Conservation (phyloP, 2,888 invertebrate genomes). For the Odontomyia ornata region DNA sequence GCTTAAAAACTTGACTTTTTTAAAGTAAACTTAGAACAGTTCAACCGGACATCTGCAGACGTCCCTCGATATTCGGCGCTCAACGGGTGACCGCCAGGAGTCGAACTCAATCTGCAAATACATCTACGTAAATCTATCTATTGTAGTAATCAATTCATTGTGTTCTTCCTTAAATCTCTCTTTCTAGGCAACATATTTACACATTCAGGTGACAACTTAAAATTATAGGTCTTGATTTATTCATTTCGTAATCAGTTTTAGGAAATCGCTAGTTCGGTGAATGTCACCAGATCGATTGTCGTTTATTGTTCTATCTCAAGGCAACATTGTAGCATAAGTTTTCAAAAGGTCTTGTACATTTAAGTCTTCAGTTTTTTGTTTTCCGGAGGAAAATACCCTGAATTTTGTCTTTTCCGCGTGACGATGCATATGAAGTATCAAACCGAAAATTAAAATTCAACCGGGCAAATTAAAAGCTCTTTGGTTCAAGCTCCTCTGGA, state of each 20-base stretch:
- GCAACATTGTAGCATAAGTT: slow-evolving; percentile 20
- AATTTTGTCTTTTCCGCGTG: no score
- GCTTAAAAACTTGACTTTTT: slow-evolving; percentile 19
- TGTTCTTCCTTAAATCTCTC: neutral
- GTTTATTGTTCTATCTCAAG: slow-evolving; percentile 15
- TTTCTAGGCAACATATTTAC: neutral
- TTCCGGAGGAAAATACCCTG: no score
- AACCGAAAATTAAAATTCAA: no score
- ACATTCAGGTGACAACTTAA: neutral
- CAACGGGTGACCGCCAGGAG: neutral
- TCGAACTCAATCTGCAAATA: slow-evolving; percentile 26
- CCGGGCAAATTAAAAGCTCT: no score
- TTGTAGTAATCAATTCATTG: neutral
- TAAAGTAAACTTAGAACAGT: slow-evolving; percentile 42
- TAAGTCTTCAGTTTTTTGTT: no score
- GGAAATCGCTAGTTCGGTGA: neutral
- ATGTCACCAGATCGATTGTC: neutral
- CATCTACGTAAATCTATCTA: neutral
- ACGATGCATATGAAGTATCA: no score
- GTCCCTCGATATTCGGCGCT: neutral
- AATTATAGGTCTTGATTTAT: neutral
- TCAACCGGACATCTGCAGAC: slow-evolving; percentile 35
- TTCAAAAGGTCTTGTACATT: no score
- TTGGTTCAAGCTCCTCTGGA: no score
- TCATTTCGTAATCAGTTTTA: neutral